Conservation (phyloP, 2,888 invertebrate genomes). For the Pandemis cinnamomeana region DNA sequence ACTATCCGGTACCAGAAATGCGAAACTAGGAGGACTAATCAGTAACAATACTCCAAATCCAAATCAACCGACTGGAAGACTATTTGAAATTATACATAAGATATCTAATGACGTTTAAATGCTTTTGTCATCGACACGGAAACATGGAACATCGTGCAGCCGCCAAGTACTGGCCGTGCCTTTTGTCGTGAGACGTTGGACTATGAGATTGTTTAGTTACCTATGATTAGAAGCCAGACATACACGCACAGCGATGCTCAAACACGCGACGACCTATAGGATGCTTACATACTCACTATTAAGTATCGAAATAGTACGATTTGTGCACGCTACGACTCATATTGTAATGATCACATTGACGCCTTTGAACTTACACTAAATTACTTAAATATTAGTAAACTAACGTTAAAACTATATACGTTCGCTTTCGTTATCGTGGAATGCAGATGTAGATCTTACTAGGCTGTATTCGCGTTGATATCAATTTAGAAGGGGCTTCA, state of each 20-base stretch:
- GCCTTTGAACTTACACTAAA: conserved; percentile 74
- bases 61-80: conserved; percentile 77
- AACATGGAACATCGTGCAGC: conserved; percentile 45
- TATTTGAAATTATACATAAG: conserved; percentile 52
- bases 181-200: conserved; percentile 73
- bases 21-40: conserved; percentile 55
- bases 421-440: conserved; percentile 78
- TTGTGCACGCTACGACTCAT: conserved; percentile 81
- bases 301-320: conserved; percentile 72
- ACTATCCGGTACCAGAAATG: conserved; percentile 53
- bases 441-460: conserved; percentile 77
- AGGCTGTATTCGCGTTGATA: conserved; percentile 64
- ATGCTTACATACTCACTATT: conserved; percentile 69
- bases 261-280: conserved; percentile 77
- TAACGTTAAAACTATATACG: conserved; percentile 71
- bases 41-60: conserved; percentile 56
- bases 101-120: conserved; percentile 37
- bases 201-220: conserved; percentile 68
- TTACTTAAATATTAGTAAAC: conserved; percentile 66
- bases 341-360: conserved; percentile 81
- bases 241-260: conserved; percentile 74
- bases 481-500: conserved; percentile 67
- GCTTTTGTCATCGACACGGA: conserved; percentile 33
- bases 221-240: conserved; percentile 78
- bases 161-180: conserved; percentile 60